Percentiles rank a stretch among this genome's conserved stretches.
Evolutionary conservation across 2,888 invertebrate genomes (phyloP).

Genomic region (Lathronympha strigana): DNA sequence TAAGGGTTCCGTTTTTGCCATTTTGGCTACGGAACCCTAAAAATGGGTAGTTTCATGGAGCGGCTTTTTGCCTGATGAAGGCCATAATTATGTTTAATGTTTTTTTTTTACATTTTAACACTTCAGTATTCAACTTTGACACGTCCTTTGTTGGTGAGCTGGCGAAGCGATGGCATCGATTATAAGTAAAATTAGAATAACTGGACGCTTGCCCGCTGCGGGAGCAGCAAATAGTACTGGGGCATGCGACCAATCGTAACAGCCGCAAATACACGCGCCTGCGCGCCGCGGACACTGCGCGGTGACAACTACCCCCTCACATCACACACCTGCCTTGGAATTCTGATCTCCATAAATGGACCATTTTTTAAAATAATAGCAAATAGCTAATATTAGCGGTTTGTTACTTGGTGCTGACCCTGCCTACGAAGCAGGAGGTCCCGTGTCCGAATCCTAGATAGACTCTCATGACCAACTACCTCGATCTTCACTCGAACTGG

Average conservation of each 20-base stretch:
- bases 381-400: too few species aligned
- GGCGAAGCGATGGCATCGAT: constrained; percentile 80
- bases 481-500: too few species aligned
- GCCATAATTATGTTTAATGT: too few species aligned
- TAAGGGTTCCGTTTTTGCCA: too few species aligned
- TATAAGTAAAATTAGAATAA: constrained; percentile 84
- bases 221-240: constrained; percentile 82
- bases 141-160: constrained; percentile 75
- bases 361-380: too few species aligned
- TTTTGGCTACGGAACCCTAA: too few species aligned
- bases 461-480: too few species aligned
- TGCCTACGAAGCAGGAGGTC: too few species aligned
- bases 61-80: too few species aligned
- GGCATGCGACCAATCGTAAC: constrained; percentile 82
- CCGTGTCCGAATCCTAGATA: too few species aligned
- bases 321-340: constrained; percentile 5
- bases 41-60: too few species aligned
- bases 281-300: constrained; percentile 69
- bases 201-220: constrained; percentile 81
- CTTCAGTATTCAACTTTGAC: constrained; percentile 58
- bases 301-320: constrained; percentile 60
- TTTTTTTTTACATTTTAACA: too few species aligned
- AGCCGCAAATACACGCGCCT: constrained; percentile 76
- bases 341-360: neutral
- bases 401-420: neutral